Evolutionary conservation across 2,888 invertebrate species (phyloP).

Genomic region (Idaea aversata): DNA sequence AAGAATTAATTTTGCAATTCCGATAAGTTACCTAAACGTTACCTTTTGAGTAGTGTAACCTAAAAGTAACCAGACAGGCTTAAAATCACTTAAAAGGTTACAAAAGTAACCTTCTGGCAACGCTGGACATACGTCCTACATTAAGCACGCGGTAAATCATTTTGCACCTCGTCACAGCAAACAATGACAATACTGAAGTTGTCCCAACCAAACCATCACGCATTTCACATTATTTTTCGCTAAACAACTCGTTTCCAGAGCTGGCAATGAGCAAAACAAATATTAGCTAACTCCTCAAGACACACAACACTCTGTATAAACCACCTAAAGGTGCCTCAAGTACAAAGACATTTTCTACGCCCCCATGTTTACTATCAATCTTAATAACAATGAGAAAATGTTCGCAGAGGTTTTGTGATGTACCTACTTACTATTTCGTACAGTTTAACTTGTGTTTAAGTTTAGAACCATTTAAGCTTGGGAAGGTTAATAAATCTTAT

Average conservation of each 20-base stretch:
- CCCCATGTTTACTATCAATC: constrained; percentile 7
- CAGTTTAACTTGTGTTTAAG: background rate
- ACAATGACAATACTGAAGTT: constrained; percentile 9
- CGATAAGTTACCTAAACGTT: too few species aligned
- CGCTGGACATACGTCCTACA: background rate
- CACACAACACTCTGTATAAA: constrained; percentile 11
- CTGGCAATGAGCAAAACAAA: constrained; percentile 46
- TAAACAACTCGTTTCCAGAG: constrained; percentile 32
- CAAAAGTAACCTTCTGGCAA: too few species aligned
- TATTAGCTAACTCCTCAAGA: constrained; percentile 44
- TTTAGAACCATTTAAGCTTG: background rate
- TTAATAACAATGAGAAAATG: constrained; percentile 5
- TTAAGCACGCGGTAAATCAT: constrained; percentile 19
- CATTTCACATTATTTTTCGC: constrained; percentile 27
- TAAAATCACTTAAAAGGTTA: too few species aligned
- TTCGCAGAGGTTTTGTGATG: background rate
- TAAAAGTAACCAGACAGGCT: too few species aligned
- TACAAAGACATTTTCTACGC: constrained; percentile 8
- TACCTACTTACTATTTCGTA: background rate
- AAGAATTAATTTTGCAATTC: too few species aligned
- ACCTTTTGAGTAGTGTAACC: too few species aligned
- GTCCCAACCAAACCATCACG: background rate
- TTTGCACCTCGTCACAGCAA: constrained; percentile 10
- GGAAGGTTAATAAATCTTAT: background rate
- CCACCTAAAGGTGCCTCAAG: constrained; percentile 13